Conservation (phyloP, 2,888 invertebrate genomes). For the Megastigmus dorsalis region DNA sequence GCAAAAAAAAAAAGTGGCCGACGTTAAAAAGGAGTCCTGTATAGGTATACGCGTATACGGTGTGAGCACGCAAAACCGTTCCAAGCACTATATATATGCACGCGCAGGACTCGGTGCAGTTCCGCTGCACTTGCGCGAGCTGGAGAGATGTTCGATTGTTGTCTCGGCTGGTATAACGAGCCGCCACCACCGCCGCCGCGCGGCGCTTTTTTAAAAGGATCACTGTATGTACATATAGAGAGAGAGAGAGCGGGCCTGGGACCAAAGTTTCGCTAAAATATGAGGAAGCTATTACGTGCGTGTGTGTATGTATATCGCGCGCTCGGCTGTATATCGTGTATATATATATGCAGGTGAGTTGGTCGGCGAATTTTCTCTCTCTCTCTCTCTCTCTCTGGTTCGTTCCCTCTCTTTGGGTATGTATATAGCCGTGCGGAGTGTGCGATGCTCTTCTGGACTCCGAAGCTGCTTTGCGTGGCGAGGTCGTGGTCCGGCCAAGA, state of each 20-base stretch:
- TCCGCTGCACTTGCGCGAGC: too few relatives aligned
- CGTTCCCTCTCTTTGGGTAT: neutral
- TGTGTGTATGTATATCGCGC: neutral
- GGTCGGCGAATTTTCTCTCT: neutral
- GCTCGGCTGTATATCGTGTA: too few relatives aligned
- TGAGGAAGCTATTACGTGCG: constrained; percentile 31
- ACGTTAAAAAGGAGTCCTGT: neutral
- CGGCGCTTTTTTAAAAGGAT: neutral
- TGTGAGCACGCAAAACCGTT: neutral
- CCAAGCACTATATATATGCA: too few relatives aligned
- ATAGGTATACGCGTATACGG: too few relatives aligned
- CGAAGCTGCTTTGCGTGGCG: constrained; percentile 64
- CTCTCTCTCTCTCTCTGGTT: neutral
- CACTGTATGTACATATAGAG: too few relatives aligned
- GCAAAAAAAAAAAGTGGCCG: constrained; percentile 1
- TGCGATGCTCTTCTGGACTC: too few relatives aligned
- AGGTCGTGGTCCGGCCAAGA: constrained; percentile 59
- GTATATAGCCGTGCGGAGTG: neutral
- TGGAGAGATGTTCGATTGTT: constrained; percentile 11
- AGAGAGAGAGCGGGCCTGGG: too few relatives aligned
- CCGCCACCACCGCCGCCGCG: neutral
- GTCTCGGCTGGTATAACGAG: constrained; percentile 2
- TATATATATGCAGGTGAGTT: too few relatives aligned
- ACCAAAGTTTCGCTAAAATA: constrained; percentile 31
- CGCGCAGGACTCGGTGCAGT: too few relatives aligned